Evolutionary conservation across 2,888 invertebrate species (phyloP), one percentile per base, ranked within the genome.

Genomic region (Cremastinae sp.): DNA sequence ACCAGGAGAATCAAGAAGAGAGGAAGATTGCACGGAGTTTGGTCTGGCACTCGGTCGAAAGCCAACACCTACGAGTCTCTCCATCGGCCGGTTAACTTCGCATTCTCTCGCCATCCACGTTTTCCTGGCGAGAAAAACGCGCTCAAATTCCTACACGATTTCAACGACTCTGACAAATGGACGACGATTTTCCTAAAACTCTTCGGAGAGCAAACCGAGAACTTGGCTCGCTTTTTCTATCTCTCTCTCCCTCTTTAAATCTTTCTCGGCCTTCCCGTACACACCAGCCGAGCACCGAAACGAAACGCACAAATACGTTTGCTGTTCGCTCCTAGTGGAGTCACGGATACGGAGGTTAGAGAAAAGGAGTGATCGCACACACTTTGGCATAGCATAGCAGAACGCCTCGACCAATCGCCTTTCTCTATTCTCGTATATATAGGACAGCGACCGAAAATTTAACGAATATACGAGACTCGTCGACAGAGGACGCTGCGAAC

Each of bases 51-150:
- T 64, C 45, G 51, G n/a, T 14, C 51, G 59, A 41, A 41, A 45
- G 38, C 58, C 62, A 66, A 73, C 73, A 75, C 71, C 71, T 75
- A 65, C 47, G 61, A 47, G 34, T 45, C 47, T 53, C 58, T 58
- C 38, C 58, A 53, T 62, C 72, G 68, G 68, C 72, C 72, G 75
- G 62, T 62, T 56, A 12, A 62, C 66, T 64, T 47, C 69, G 64
- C 28, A 51, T 38, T 59, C 20, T 49, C 38, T 73, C 45, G 59
- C 69, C 76, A 76, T 76, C 69, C 76, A 65, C 76, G 73, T 73
- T 59, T 18, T 66, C 47, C 38, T 49, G 12, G 20, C 51, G 36
- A 47, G 47, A 34, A 34, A 10, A 61, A 41, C 70, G 8, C 49
- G 36, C 36, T 3, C 38, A 8, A 9, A 54, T 66, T 54, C 43